Percentiles rank a stretch among this genome's conserved stretches.
These are phyloP conservation scores for Bathynomus jamesi DNA, from an alignment of 1,140 invertebrate species.

Conservation along the genomic window DNA sequence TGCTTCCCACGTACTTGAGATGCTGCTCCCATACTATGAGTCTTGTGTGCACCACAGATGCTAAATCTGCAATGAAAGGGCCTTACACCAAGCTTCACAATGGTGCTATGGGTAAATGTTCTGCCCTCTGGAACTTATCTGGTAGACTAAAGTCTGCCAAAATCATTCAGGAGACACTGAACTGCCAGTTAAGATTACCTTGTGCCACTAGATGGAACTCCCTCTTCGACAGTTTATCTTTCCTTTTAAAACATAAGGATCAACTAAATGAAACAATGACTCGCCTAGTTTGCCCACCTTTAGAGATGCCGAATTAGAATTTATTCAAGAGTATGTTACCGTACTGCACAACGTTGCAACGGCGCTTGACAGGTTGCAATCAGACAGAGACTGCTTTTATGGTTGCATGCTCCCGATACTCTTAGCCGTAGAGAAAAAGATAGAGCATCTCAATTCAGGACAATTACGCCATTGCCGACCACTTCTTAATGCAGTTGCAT, in stretches of 20 bases:
- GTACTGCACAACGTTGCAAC: slow-evolving; percentile 14
- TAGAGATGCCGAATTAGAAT: slow-evolving; percentile 13
- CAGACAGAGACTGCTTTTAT: slow-evolving; percentile 8
- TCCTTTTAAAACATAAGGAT: slow-evolving; percentile 15
- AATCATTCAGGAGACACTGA: slow-evolving; percentile 6
- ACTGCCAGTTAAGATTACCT: slow-evolving; percentile 6
- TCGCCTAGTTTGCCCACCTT: slow-evolving; percentile 13
- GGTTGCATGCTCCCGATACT: slow-evolving; percentile 12
- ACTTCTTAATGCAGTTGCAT: slow-evolving; percentile 14
- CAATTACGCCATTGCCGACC: slow-evolving; percentile 12
- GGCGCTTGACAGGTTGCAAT: slow-evolving; percentile 13
- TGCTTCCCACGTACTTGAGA: slow-evolving; percentile 11
- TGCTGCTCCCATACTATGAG: slow-evolving; percentile 18
- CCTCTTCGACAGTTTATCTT: slow-evolving; percentile 11
- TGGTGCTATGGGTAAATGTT: slow-evolving; percentile 15
- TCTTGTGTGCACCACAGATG: slow-evolving; percentile 15
- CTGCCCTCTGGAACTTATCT: slow-evolving; percentile 13
- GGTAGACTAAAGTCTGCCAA: slow-evolving; percentile 13
- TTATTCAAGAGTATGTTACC: slow-evolving; percentile 17
- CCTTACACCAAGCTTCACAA: slow-evolving; percentile 14
- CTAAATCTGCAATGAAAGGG: slow-evolving; percentile 7
- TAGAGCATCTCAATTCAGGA: slow-evolving; percentile 12
- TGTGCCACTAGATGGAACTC: slow-evolving; percentile 16
- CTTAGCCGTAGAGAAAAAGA: slow-evolving; percentile 18
- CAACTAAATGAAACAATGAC: slow-evolving; percentile 14